Conservation (phyloP, 2,888 invertebrate genomes). For the Mesorhabditis belari region DNA sequence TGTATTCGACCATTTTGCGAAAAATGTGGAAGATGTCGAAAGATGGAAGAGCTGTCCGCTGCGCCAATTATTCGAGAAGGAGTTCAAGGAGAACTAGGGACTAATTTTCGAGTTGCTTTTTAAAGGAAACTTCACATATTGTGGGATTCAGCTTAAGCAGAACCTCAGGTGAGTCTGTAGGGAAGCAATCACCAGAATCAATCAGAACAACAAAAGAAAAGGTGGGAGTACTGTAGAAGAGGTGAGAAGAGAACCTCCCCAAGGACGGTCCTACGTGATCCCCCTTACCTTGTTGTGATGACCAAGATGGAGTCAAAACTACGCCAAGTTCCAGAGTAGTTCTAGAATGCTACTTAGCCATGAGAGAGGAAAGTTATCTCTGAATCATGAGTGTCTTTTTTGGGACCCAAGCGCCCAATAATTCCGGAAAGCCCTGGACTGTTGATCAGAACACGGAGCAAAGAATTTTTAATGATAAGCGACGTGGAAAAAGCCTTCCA, state of each 20-base stretch:
- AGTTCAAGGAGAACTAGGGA: background rate
- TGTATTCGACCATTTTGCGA: background rate
- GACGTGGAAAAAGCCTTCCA: constrained; percentile 39
- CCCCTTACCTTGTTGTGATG: background rate
- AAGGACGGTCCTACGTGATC: background rate
- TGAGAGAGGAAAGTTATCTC: constrained; percentile 2
- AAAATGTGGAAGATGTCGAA: background rate
- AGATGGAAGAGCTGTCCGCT: background rate
- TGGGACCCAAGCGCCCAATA: constrained; percentile 13
- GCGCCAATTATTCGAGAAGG: background rate
- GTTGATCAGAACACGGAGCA: constrained; percentile 10
- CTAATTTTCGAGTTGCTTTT: background rate
- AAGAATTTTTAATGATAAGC: constrained; percentile 5
- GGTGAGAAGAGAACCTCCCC: background rate
- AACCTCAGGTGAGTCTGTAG: background rate
- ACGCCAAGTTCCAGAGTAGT: too few relatives aligned
- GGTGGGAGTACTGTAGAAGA: background rate
- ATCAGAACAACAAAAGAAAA: background rate
- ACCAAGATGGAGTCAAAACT: background rate
- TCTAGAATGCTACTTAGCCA: too few relatives aligned
- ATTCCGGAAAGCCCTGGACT: constrained; percentile 10
- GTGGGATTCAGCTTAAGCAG: background rate
- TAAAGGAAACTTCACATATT: background rate
- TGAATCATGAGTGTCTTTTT: constrained; percentile 19
- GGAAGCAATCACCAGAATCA: background rate